These are phyloP conservation scores for Antheraea mylitta DNA, from an alignment of 1,140 invertebrate genomes.

Conservation along the genomic window DNA sequence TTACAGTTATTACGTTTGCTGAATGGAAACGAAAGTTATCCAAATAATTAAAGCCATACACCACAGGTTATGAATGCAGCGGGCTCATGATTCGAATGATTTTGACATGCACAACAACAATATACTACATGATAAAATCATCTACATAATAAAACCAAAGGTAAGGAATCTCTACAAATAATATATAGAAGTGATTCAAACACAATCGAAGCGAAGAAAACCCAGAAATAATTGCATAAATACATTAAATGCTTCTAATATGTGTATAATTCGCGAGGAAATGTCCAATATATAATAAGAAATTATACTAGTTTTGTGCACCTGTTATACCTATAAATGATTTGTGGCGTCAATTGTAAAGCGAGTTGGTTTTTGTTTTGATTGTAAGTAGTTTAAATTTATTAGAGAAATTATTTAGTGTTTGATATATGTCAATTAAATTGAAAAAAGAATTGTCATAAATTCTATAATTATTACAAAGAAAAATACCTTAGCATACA, in stretches of 20 bases:
- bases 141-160: neutral
- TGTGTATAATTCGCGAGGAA: neutral
- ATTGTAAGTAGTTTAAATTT: neutral
- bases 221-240: neutral
- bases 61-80: neutral
- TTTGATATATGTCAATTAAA: neutral
- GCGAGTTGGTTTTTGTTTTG: neutral
- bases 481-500: no score
- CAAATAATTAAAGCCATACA: neutral
- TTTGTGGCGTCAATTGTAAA: neutral
- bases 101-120: conserved; percentile 35
- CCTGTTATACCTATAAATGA: neutral
- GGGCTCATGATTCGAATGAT: conserved; percentile 20
- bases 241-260: neutral
- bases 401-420: neutral
- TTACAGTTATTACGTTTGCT: neutral
- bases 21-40: neutral
- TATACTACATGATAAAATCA: neutral
- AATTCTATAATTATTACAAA: no score
- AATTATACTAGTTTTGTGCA: neutral
- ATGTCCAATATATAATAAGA: neutral
- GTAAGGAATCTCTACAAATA: neutral
- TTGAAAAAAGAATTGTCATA: no score
- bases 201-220: neutral
- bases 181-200: neutral